Evolutionary conservation across 1,140 invertebrate genomes (phyloP).

Genomic region (Spodoptera litura): DNA sequence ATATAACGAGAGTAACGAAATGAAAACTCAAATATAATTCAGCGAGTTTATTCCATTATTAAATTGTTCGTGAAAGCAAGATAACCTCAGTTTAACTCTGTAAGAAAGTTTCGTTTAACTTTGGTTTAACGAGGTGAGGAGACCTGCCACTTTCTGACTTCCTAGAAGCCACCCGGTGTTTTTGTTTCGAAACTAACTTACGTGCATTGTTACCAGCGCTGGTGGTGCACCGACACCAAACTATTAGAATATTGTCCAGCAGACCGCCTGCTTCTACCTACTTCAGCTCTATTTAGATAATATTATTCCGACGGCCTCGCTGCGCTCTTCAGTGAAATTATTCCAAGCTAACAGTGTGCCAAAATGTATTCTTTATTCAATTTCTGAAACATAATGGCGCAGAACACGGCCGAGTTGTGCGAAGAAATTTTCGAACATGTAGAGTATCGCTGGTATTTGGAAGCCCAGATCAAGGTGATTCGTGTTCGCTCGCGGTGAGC

Average conservation of each 20-base stretch:
- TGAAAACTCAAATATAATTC: constrained; percentile 73
- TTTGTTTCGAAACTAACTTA: constrained; percentile 46
- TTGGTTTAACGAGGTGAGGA: constrained; percentile 59
- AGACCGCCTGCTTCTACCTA: background rate
- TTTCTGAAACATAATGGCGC: constrained; percentile 1
- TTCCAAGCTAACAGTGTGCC: constrained; percentile 8
- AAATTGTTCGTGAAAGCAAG: constrained; percentile 77
- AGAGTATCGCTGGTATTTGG: constrained; percentile 14
- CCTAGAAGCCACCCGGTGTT: constrained; percentile 40
- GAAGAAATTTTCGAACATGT: background rate
- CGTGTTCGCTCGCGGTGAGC: constrained; percentile 10
- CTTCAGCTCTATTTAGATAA: background rate
- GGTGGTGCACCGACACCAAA: background rate
- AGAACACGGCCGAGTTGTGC: constrained; percentile 1
- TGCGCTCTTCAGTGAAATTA: background rate
- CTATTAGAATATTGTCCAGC: constrained; percentile 21
- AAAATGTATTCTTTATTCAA: constrained; percentile 26
- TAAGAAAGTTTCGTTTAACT: constrained; percentile 59
- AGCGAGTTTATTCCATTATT: constrained; percentile 74
- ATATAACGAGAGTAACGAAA: constrained; percentile 53
- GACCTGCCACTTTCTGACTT: constrained; percentile 52
- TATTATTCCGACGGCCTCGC: background rate
- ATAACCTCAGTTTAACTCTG: constrained; percentile 67
- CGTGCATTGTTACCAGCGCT: constrained; percentile 18
- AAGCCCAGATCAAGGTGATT: constrained; percentile 9